These are phyloP conservation scores for Reinhardtius hippoglossoides DNA, from an alignment of 2,113 vertebrate species.

Conservation along the genomic window DNA sequence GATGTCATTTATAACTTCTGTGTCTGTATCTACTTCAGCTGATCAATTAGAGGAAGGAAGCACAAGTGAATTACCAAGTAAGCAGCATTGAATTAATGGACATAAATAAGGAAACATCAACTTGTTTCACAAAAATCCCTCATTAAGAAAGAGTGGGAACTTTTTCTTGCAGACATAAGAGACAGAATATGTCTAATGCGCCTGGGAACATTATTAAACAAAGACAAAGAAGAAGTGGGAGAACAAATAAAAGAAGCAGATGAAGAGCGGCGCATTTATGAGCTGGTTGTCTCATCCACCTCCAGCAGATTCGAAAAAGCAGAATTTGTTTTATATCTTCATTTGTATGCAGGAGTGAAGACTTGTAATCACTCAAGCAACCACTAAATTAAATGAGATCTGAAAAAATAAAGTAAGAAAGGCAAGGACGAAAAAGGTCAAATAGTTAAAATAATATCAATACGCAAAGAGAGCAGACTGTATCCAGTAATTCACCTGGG, in stretches of 20 bases:
- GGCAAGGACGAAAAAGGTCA: not conserved
- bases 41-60: constrained; percentile 23
- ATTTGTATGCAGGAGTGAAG: not conserved
- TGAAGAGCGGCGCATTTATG: not conserved
- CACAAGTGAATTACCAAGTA: constrained; percentile 28
- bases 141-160: not conserved
- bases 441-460: not conserved
- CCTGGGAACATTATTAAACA: not conserved
- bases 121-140: constrained; percentile 27
- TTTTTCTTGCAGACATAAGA: not conserved
- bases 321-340: not conserved
- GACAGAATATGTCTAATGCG: not conserved
- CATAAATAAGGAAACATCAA: constrained; percentile 8
- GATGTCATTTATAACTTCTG: constrained; percentile 1
- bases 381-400: not conserved
- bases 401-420: constrained; percentile 11
- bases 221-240: not conserved
- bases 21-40: not conserved
- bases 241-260: constrained; percentile 13
- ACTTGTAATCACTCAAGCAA: not conserved
- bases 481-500: constrained; percentile 23
- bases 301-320: not conserved
- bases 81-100: not conserved
- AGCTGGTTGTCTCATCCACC: not conserved
- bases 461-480: not conserved